phyloP scores from a whole-genome alignment of 2,888 invertebrate species.

The Tachystola acroxantha region DNA sequence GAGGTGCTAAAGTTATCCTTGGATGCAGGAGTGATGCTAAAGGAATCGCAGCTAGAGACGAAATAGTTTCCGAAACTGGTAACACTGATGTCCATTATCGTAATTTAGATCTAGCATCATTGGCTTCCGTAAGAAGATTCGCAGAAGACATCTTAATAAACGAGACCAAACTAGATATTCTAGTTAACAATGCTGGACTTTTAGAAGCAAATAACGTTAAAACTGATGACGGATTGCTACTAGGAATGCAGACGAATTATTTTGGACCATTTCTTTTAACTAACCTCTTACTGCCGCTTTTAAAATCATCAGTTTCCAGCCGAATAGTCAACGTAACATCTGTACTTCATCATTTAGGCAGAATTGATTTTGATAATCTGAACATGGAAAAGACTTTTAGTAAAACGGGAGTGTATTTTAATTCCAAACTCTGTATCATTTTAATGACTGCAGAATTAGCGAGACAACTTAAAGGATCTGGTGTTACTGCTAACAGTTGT shows the following conservation, averaged over 20 bases:
- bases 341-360: conserved; percentile 29
- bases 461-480: conserved; percentile 80
- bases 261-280: conserved; percentile 83
- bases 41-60: conserved; percentile 74
- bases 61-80: conserved; percentile 25
- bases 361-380: conserved; percentile 59
- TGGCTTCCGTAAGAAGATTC: conserved; percentile 74
- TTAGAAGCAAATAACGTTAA: conserved; percentile 46
- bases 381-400: conserved; percentile 26
- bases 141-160: conserved; percentile 72
- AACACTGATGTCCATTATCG: conserved; percentile 35
- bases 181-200: conserved; percentile 81
- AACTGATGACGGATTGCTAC: conserved; percentile 80
- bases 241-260: conserved; percentile 77
- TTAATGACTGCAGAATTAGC: conserved; percentile 85
- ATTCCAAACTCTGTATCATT: conserved; percentile 80
- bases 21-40: conserved; percentile 85
- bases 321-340: conserved; percentile 60
- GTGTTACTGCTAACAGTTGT: conserved; percentile 86
- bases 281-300: conserved; percentile 72
- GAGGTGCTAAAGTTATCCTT: conserved; percentile 87
- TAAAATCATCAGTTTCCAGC: conserved; percentile 53
- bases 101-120: conserved; percentile 58
- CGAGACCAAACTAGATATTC: conserved; percentile 74
- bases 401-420: neutral